These are phyloP conservation scores for Bombus breviceps DNA, from an alignment of 1,140 invertebrate species.

Conservation along the genomic window DNA sequence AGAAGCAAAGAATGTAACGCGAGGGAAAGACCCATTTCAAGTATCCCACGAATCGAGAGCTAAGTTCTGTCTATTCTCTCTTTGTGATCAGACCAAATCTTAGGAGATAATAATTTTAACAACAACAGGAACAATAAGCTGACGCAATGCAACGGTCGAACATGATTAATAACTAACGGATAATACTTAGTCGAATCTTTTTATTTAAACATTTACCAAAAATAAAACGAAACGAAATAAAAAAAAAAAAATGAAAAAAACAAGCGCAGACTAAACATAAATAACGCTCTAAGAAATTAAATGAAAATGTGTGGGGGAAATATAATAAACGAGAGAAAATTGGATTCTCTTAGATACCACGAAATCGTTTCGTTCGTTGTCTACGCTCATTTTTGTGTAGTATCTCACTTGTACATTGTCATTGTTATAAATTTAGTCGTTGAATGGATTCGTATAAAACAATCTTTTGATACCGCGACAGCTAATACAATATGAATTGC, in stretches of 20 bases:
- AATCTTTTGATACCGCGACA: slow-evolving; percentile 53
- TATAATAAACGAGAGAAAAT: slow-evolving; percentile 15
- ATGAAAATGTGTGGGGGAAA: not conserved
- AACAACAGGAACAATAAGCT: slow-evolving; percentile 52
- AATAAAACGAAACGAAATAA: not conserved
- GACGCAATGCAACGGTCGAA: slow-evolving; percentile 49
- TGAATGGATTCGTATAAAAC: slow-evolving; percentile 52
- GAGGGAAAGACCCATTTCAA: not conserved
- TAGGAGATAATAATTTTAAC: slow-evolving; percentile 40
- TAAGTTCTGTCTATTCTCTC: slow-evolving; percentile 43
- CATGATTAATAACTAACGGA: slow-evolving; percentile 33
- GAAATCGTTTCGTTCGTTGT: slow-evolving; percentile 36
- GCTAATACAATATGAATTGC: slow-evolving; percentile 32
- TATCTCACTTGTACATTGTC: slow-evolving; percentile 53
- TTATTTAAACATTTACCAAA: slow-evolving; percentile 24
- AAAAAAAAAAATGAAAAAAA: not conserved
- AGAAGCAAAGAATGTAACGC: not conserved
- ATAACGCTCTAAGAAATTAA: slow-evolving; percentile 1
- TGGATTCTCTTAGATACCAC: not conserved
- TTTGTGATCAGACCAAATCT: slow-evolving; percentile 50
- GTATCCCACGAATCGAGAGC: not conserved
- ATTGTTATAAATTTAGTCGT: slow-evolving; percentile 54
- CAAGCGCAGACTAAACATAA: slow-evolving; percentile 13
- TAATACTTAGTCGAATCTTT: slow-evolving; percentile 24
- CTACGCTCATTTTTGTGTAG: slow-evolving; percentile 40